Conservation (phyloP, 2,797 vertebrate species). For the Acanthiza pusilla region DNA sequence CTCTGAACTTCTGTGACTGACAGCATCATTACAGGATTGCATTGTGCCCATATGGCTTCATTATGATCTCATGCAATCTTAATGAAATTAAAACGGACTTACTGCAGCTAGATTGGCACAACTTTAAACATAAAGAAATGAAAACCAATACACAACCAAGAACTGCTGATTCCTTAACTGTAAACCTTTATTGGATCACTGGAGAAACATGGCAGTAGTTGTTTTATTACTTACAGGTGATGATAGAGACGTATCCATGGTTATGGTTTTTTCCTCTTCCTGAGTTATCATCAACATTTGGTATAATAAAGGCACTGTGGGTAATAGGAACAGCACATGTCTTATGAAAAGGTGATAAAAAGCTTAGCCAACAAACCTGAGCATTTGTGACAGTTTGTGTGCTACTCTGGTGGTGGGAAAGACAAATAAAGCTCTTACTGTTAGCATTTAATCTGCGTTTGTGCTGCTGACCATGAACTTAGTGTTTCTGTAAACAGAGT, state of each 20-base stretch:
- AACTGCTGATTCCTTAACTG: neutral
- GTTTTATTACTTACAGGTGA: neutral
- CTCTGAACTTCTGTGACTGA: neutral
- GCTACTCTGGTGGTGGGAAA: neutral
- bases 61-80: neutral
- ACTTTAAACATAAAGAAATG: neutral
- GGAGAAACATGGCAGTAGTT: neutral
- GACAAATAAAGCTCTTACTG: slow-evolving; percentile 26
- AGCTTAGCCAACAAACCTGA: slow-evolving; percentile 14
- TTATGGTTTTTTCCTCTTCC: neutral
- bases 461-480: slow-evolving; percentile 29
- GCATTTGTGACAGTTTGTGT: neutral
- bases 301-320: neutral
- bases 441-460: slow-evolving; percentile 32
- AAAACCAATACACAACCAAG: neutral
- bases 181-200: neutral
- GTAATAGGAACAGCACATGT: neutral
- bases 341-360: neutral
- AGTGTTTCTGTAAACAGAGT: slow-evolving; percentile 17
- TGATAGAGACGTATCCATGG: rapidly evolving
- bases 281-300: neutral
- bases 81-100: neutral
- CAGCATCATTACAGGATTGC: neutral
- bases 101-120: neutral
- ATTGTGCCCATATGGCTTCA: neutral